Percentiles rank a stretch among this genome's conserved stretches.
Conservation (phyloP, 2,113 vertebrate genomes). For the Spizaetus ornatus region DNA sequence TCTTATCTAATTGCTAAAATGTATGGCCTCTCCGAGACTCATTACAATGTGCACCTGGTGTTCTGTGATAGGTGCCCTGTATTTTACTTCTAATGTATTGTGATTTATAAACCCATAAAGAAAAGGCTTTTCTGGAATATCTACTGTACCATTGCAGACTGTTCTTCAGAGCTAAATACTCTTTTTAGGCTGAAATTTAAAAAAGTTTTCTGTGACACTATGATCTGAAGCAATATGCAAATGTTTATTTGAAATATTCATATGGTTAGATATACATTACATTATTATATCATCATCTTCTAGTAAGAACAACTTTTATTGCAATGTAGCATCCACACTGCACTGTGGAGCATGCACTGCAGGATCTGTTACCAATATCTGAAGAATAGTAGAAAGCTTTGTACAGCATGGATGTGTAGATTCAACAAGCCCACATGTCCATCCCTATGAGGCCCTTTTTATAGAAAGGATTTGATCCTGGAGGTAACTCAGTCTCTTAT, state of each 20-base stretch:
- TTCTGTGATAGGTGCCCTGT: not conserved
- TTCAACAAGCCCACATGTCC: not conserved
- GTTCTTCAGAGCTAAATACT: not conserved
- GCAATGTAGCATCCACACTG: not conserved
- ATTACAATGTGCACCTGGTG: not conserved
- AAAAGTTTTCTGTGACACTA: not conserved
- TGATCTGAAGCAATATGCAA: not conserved
- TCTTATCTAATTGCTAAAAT: not conserved
- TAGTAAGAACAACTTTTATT: not conserved
- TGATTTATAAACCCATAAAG: not conserved
- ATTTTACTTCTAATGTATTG: not conserved
- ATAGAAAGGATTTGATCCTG: not conserved
- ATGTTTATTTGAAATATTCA: not conserved
- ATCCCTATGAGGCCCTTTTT: no score
- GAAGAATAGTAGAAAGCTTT: not conserved
- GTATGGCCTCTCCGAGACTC: not conserved
- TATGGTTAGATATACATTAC: not conserved
- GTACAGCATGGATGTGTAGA: not conserved
- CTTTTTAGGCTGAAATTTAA: accelerated
- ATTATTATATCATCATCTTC: not conserved
- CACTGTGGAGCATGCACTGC: not conserved
- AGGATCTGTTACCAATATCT: not conserved
- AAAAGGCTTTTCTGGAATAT: not conserved
- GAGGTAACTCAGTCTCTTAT: not conserved
- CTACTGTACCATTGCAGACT: not conserved